Percentiles rank a stretch among this genome's conserved stretches.
These are phyloP conservation scores for Heptranchias perlo DNA, from an alignment of 2,113 vertebrate genomes.

Conservation along the genomic window DNA sequence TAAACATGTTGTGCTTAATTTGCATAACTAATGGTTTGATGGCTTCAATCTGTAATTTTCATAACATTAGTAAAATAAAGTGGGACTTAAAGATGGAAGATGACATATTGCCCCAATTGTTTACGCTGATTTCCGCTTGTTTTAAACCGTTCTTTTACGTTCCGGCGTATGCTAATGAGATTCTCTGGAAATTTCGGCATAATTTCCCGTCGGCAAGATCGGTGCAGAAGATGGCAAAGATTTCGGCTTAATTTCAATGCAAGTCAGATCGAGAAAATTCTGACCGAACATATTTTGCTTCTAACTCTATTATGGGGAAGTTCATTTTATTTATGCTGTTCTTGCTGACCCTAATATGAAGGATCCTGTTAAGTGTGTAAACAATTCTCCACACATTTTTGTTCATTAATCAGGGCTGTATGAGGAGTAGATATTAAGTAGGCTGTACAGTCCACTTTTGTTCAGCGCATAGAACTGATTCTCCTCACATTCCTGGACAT, in stretches of 20 bases:
- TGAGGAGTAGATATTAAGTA: not conserved
- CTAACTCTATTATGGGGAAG: not conserved
- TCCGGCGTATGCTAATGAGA: not conserved
- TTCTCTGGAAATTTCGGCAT: not conserved
- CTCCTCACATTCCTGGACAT: slow-evolving; percentile 21
- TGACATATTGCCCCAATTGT: not conserved
- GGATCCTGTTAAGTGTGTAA: not conserved
- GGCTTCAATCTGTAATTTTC: not conserved
- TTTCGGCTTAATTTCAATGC: not conserved
- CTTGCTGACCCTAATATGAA: not conserved
- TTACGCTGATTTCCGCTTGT: not conserved
- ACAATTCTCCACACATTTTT: slow-evolving; percentile 33
- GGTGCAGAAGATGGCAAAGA: not conserved
- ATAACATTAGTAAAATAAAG: not conserved
- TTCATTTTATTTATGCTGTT: not conserved
- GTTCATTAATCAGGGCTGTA: not conserved
- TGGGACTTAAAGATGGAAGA: not conserved
- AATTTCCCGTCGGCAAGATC: too few relatives aligned
- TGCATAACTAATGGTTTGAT: not conserved
- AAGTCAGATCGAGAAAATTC: not conserved
- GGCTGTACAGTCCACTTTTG: slow-evolving; percentile 21
- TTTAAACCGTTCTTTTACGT: not conserved
- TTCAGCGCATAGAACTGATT: slow-evolving; percentile 29
- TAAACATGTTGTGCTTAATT: not conserved
- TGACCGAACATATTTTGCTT: not conserved